Conservation (phyloP, 2,888 invertebrate genomes). For the Trichopoda pennipes region DNA sequence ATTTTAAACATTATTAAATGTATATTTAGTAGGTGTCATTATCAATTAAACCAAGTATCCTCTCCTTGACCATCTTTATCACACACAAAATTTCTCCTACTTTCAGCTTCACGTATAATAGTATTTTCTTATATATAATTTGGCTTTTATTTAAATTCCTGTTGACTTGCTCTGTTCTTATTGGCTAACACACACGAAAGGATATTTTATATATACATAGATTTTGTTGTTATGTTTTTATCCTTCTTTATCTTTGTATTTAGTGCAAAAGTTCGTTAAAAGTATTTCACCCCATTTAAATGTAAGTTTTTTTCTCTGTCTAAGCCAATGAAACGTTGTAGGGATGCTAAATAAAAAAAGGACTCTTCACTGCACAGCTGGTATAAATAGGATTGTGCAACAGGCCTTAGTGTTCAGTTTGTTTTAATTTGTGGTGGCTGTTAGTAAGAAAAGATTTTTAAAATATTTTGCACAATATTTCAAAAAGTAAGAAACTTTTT, state of each 20-base stretch:
- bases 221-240: slow-evolving; percentile 24
- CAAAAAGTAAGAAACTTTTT: slow-evolving; percentile 5
- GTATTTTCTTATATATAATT: neutral
- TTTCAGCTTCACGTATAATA: neutral
- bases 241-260: slow-evolving; percentile 22
- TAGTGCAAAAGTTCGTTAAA: neutral
- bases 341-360: slow-evolving; percentile 25
- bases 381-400: slow-evolving; percentile 60
- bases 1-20: neutral
- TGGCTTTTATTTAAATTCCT: slow-evolving; percentile 1
- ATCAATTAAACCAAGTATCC: slow-evolving; percentile 21
- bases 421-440: slow-evolving; percentile 35
- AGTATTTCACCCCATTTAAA: slow-evolving; percentile 38
- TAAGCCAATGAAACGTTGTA: slow-evolving; percentile 48
- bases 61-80: neutral
- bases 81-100: neutral
- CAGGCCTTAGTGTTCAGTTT: slow-evolving; percentile 54
- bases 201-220: slow-evolving; percentile 21
- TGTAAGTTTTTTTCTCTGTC: neutral
- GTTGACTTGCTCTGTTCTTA: slow-evolving; percentile 34
- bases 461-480: neutral
- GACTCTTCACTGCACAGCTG: slow-evolving; percentile 30
- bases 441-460: neutral
- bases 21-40: slow-evolving; percentile 31
- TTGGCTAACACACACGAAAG: slow-evolving; percentile 26